Evolutionary conservation across 2,888 invertebrate genomes (phyloP), one percentile per base, ranked within the genome.

Genomic region (Hirtodrosophila duncani): DNA sequence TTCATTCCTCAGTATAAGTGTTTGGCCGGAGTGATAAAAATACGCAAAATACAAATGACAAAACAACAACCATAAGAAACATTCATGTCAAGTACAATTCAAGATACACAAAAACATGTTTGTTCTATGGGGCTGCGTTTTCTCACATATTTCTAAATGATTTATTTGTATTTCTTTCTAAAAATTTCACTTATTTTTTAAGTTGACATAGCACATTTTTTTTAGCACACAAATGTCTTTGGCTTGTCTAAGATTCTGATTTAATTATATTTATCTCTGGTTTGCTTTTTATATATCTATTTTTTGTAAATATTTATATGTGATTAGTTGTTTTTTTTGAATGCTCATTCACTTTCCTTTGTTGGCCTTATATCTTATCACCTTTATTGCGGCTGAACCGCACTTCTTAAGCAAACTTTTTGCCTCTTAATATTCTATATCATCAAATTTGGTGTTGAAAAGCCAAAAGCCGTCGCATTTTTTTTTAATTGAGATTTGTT

Each of bases 391-490:
- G 9, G n/a, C n/a, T n/a, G n/a, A n/a, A n/a, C n/a, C n/a, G 9
- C 29, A 36, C 9, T 41, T 34, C 8, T 30, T 9, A 38, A 23
- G 7, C 13, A 30, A 11, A 34, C 13, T 20, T 37, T 0, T 18
- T 13, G 21, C 1, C 10, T 10, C 18, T 21, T 37, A 33, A 41
- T 5, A 7, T 20, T 20, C 4, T 20, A 6, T 20, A 6, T 4
- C 8, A 6, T 6, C 7, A 26, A 11, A 9, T 8, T 26, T 57
- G 39, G 21, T 45, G 45, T 36, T 50, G 49, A 46, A 17, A 41
- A 43, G 33, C 27, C 11, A 30, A 44, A 55, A 56, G 53, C 42
- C 44, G 61, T 27, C 43, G 55, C 55, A 51, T 52, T 57, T 55
- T 41, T 20, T 33, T 42, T 51, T 37, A 21, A 33, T 20, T 27